These are phyloP conservation scores for Intellagama lesueurii DNA, from an alignment of 2,797 vertebrate genomes.

Conservation along the genomic window DNA sequence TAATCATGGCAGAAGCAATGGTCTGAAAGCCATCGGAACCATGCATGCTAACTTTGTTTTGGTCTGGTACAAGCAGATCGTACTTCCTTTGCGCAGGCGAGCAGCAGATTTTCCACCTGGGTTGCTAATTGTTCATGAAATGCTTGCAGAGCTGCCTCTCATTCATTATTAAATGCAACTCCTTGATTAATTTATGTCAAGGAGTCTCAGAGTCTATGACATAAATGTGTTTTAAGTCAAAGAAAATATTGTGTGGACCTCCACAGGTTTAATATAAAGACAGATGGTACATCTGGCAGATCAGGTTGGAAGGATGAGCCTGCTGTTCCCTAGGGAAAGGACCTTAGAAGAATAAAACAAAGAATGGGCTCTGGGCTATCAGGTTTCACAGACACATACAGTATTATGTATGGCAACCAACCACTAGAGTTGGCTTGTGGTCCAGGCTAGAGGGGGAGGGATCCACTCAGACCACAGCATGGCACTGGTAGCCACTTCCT, in stretches of 20 bases:
- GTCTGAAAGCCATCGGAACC: background rate
- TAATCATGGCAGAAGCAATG: background rate
- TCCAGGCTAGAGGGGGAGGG: too few species aligned
- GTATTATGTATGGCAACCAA: background rate
- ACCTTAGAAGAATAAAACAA: background rate
- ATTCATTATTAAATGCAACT: constrained; percentile 3
- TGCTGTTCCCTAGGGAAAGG: background rate
- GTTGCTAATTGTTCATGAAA: constrained; percentile 29
- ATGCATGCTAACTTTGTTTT: background rate
- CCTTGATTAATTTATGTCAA: constrained; percentile 14
- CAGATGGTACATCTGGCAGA: background rate
- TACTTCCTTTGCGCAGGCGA: background rate
- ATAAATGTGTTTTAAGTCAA: background rate
- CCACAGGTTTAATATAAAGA: constrained; percentile 9
- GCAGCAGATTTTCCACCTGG: constrained; percentile 19
- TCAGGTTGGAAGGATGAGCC: background rate
- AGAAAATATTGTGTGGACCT: background rate
- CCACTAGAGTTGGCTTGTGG: too few species aligned
- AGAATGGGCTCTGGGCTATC: background rate
- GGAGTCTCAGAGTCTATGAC: background rate
- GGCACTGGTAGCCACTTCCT: background rate
- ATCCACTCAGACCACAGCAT: too few species aligned
- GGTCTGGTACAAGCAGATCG: background rate
- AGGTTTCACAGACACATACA: background rate
- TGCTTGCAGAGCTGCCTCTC: constrained; percentile 14